Percentiles rank a stretch among this genome's conserved stretches.
These are phyloP conservation scores for Listrodromus nycthemerus DNA, from an alignment of 2,888 invertebrate species.

Conservation along the genomic window DNA sequence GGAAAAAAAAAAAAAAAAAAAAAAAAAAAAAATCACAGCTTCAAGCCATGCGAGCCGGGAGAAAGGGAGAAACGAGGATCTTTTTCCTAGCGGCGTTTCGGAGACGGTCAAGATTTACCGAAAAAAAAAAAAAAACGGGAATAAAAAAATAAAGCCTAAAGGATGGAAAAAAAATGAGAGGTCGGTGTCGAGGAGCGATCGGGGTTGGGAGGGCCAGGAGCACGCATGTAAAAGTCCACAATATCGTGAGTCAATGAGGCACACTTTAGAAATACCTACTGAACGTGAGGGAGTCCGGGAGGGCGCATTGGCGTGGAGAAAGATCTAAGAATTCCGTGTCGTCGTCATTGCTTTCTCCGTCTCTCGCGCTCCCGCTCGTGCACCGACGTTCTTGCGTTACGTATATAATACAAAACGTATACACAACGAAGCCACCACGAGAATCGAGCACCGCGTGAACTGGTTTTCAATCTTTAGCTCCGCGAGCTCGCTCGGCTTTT, in stretches of 20 bases:
- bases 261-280: slow-evolving; percentile 74
- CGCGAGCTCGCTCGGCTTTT: slow-evolving; percentile 64
- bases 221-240: slow-evolving; percentile 66
- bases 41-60: slow-evolving; percentile 3
- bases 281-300: slow-evolving; percentile 73
- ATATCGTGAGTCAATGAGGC: slow-evolving; percentile 76
- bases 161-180: slow-evolving; percentile 17
- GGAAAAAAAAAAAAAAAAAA: neutral
- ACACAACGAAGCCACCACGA: slow-evolving; percentile 41
- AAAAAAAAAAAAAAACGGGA: slow-evolving; percentile 22
- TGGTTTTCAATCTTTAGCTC: slow-evolving; percentile 67
- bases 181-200: slow-evolving; percentile 3
- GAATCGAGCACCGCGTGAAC: slow-evolving; percentile 66
- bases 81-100: neutral
- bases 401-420: slow-evolving; percentile 42
- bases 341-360: slow-evolving; percentile 18
- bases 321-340: slow-evolving; percentile 58
- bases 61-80: slow-evolving; percentile 18
- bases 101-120: slow-evolving; percentile 9
- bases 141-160: neutral
- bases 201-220: neutral
- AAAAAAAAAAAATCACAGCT: neutral
- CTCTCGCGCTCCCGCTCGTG: slow-evolving; percentile 1
- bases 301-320: slow-evolving; percentile 77
- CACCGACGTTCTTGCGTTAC: slow-evolving; percentile 21